These are phyloP conservation scores for Cremastobaeus sp. DNA, from an alignment of 2,888 invertebrate species.

Conservation along the genomic window DNA sequence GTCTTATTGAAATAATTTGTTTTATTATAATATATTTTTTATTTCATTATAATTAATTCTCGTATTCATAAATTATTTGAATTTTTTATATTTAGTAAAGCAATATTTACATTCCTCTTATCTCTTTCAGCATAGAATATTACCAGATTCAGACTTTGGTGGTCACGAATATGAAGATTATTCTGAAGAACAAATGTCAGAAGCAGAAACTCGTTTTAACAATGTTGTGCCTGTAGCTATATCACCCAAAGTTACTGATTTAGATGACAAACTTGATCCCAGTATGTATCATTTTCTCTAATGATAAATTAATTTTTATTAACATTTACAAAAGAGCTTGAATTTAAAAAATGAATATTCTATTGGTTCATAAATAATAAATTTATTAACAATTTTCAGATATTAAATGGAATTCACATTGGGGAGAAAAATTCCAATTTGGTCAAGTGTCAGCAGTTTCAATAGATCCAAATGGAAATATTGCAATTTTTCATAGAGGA, in stretches of 20 bases:
- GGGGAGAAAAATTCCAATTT: conserved; percentile 71
- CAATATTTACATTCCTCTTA: not conserved
- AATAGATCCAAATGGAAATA: conserved; percentile 84
- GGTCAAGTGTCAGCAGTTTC: conserved; percentile 92
- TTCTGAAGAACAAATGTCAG: conserved; percentile 57
- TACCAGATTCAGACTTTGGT: conserved; percentile 62
- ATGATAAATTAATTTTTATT: conserved; percentile 4
- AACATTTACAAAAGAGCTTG: not conserved
- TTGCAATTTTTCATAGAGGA: conserved; percentile 91
- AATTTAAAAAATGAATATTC: too few species aligned
- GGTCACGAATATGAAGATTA: conserved; percentile 67
- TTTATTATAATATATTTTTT: too few species aligned
- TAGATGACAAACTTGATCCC: conserved; percentile 64
- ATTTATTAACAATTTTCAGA: conserved; percentile 57
- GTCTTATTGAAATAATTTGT: too few species aligned
- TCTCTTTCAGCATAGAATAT: conserved; percentile 54
- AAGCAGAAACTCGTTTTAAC: conserved; percentile 25
- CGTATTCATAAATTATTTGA: too few species aligned
- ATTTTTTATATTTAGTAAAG: too few species aligned
- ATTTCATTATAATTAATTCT: too few species aligned
- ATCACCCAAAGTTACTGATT: conserved; percentile 9
- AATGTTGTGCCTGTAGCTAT: conserved; percentile 7
- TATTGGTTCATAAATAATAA: not conserved
- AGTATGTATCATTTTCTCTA: conserved; percentile 63
- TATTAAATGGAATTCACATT: conserved; percentile 69